A percentile compares a stretch with the other conserved stretches of the same genome.
phyloP scores from a whole-genome alignment of 1,140 invertebrate genomes.

The Globodera rostochiensis region DNA sequence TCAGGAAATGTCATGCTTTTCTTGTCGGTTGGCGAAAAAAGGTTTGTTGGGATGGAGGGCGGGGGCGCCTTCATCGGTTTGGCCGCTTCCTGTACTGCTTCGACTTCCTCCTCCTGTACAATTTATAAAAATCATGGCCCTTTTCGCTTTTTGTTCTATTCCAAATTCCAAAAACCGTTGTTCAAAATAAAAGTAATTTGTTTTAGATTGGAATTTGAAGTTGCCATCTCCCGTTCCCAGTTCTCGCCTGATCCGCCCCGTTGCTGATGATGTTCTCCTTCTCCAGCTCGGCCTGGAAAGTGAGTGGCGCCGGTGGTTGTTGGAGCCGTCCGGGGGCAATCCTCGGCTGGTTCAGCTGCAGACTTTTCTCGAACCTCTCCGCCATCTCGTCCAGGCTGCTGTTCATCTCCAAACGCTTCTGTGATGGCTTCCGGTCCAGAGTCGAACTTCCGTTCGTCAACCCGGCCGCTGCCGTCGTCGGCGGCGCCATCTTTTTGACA shows the following conservation, averaged over 20 bases:
- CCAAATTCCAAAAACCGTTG: too few relatives aligned
- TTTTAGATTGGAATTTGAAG: not conserved
- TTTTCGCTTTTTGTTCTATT: too few relatives aligned
- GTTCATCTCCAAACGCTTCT: constrained; percentile 35
- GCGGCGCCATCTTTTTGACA: not conserved
- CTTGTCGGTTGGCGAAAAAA: constrained; percentile 65
- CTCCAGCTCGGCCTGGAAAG: constrained; percentile 19
- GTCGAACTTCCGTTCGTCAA: not conserved
- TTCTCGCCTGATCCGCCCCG: constrained; percentile 8
- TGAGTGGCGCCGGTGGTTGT: constrained; percentile 6
- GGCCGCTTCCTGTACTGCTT: constrained; percentile 32
- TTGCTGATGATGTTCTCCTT: constrained; percentile 38
- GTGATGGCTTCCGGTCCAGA: constrained; percentile 14
- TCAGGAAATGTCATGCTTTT: constrained; percentile 64
- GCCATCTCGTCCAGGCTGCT: constrained; percentile 31
- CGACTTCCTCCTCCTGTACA: not conserved
- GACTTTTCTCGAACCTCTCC: constrained; percentile 27
- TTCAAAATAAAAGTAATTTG: too few relatives aligned
- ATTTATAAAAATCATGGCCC: too few relatives aligned
- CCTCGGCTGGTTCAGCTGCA: constrained; percentile 10
- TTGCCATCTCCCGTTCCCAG: not conserved
- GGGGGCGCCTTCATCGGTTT: constrained; percentile 61
- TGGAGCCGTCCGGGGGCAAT: not conserved
- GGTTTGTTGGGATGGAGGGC: constrained; percentile 58
- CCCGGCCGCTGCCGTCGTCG: constrained; percentile 16